phyloP scores from a whole-genome alignment of 2,113 vertebrate genomes.

The Gallinago jamesoni region DNA sequence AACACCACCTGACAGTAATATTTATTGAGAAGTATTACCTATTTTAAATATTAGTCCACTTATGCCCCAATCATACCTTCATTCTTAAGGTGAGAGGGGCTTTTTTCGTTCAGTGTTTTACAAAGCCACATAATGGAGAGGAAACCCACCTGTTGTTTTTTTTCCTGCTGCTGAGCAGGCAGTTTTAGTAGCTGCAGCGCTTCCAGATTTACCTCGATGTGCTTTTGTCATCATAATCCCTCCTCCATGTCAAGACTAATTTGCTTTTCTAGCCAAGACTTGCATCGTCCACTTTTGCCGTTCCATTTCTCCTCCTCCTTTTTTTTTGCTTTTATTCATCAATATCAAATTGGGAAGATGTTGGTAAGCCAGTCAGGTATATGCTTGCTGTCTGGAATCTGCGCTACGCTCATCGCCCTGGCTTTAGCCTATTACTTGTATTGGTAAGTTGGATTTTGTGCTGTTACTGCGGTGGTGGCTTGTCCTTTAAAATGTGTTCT shows the following conservation, averaged over 20 bases:
- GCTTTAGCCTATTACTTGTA: constrained; percentile 81
- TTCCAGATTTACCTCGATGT: constrained; percentile 67
- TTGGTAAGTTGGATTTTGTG: constrained; percentile 71
- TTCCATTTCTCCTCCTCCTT: background rate
- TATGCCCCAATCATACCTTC: background rate
- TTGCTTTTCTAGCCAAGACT: background rate
- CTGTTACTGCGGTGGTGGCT: background rate
- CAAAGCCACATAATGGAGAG: rapidly evolving
- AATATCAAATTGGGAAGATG: constrained; percentile 60
- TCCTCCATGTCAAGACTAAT: constrained; percentile 36
- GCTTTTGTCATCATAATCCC: constrained; percentile 61
- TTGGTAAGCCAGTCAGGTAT: constrained; percentile 55
- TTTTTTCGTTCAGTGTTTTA: background rate
- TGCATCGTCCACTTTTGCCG: background rate
- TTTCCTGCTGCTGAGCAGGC: background rate
- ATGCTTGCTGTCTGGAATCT: constrained; percentile 77
- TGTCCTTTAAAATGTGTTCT: background rate
- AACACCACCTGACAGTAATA: constrained; percentile 45
- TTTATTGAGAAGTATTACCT: constrained; percentile 40
- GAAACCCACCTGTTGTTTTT: background rate
- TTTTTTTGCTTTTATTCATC: background rate
- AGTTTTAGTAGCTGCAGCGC: constrained; percentile 18
- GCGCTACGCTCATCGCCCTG: constrained; percentile 54
- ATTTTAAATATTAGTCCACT: constrained; percentile 42
- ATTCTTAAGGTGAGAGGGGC: background rate